phyloP scores from a whole-genome alignment of 1,140 invertebrate species.

The Matsumurasca onukii region DNA sequence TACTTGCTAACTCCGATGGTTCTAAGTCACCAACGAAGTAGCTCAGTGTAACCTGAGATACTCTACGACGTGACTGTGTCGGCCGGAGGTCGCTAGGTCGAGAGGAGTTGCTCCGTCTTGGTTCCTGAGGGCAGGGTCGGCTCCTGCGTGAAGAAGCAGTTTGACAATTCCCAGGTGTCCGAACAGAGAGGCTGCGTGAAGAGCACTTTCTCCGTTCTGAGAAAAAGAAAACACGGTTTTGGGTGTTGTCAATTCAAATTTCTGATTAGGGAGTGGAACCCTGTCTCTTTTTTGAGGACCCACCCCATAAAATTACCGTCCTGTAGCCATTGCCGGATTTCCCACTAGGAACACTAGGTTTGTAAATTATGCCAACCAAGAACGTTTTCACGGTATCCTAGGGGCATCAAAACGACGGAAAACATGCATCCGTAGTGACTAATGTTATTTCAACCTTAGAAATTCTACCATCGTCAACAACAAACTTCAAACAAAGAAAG shows the following conservation, averaged over 20 bases:
- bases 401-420: too few species aligned
- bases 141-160: conserved; percentile 71
- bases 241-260: not conserved
- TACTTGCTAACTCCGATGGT: too few species aligned
- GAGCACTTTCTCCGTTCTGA: conserved; percentile 86
- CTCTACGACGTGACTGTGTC: conserved; percentile 2
- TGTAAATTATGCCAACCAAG: too few species aligned
- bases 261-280: not conserved
- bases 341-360: too few species aligned
- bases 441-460: too few species aligned
- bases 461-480: too few species aligned
- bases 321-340: too few species aligned
- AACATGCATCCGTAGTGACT: too few species aligned
- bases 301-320: not conserved
- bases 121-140: conserved; percentile 66
- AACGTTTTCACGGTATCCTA: too few species aligned
- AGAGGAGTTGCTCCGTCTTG: conserved; percentile 66
- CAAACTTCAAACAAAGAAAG: too few species aligned
- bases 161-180: conserved; percentile 79
- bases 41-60: conserved; percentile 39
- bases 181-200: conserved; percentile 87
- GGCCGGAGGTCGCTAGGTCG: conserved; percentile 55
- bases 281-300: not conserved
- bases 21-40: too few species aligned
- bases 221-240: conserved; percentile 38